Base-by-base conservation (phyloP, 2,113 vertebrate species). In the Albula goreensis region DNA sequence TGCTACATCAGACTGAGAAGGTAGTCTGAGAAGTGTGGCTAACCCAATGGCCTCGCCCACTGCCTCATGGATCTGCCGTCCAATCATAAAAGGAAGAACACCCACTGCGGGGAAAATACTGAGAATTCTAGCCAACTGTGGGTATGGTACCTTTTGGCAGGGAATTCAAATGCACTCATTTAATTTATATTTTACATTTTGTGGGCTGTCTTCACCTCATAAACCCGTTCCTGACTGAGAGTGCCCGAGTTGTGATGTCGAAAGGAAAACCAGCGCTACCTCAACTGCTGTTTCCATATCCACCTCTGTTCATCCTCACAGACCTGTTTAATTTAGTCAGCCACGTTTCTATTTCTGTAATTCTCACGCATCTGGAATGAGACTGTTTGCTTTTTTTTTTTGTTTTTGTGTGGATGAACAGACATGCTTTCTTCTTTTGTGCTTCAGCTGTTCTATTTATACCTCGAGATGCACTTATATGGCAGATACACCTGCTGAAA, bases 161-260 rank as follows among this genome's bases (percentile, higher is more conserved):
- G 31, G 31, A 41, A 41, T 41, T 41, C 31, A 41, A 41, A 41
- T 41, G 31, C 31, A 41, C 31, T 41, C 1, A 41, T 41, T 41
- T 41, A 41, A 41, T 41, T 41, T 41, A 41, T 66, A 22, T 66
- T 66, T 66, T 66, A 19, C 22, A 4, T 66, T 66, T 3, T 13
- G 12, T 60, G 50, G 51, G 50, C 80, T 56, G 50, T 53, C 51
- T 81, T 81, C 80, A 52, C 50, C 80, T 81, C 50, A 25, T 81
- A 79, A 79, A 50, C 78, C 11, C 25, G 22, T 50, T 50, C 9
- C 31, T 17, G 12, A 78, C 6, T 49, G 77, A 78, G 25, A 48
- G 50, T n/a, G 50, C 17, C 51, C 17, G 6, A 52, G 49, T 5
- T 25, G 50, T 53, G 80, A 53, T 22, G 79, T 50, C 10, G 15